Percentiles rank a stretch among this genome's conserved stretches.
These are phyloP conservation scores for Cairina moschata DNA, from an alignment of 2,113 vertebrate species.

Conservation along the genomic window DNA sequence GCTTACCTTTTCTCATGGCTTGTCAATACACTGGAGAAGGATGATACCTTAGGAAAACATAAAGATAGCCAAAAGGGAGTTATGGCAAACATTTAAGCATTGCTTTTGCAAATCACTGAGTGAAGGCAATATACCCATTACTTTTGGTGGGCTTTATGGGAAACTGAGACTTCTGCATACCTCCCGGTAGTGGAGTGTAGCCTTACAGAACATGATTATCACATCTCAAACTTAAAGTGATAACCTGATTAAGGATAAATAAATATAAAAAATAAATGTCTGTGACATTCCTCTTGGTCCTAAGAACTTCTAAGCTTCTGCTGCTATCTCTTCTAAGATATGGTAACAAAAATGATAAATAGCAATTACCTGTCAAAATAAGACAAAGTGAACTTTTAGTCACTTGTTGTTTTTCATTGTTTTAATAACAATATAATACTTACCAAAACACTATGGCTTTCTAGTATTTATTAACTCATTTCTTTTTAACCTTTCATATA, in stretches of 20 bases:
- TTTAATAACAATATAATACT: neutral
- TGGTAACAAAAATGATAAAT: neutral
- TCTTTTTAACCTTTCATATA: neutral
- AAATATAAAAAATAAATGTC: neutral
- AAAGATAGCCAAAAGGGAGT: constrained; percentile 1
- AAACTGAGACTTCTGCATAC: neutral
- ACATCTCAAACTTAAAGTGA: neutral
- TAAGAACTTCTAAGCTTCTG: neutral
- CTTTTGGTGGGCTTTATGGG: neutral
- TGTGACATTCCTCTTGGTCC: neutral
- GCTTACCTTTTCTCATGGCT: neutral
- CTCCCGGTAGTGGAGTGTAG: neutral
- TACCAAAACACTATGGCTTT: neutral
- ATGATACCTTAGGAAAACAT: neutral
- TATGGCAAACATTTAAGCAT: neutral
- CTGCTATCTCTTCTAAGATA: neutral
- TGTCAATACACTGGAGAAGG: constrained; percentile 1
- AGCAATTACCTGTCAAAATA: neutral
- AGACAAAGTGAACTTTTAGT: neutral
- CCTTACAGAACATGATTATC: neutral
- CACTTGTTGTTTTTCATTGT: neutral
- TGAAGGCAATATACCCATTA: neutral
- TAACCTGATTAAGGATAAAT: neutral
- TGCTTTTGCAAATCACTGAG: neutral
- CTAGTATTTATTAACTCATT: neutral